A percentile compares a stretch with the other conserved stretches of the same genome.
Evolutionary conservation across 2,797 vertebrate genomes (phyloP).

Genomic region (Anolis apletophallus): DNA sequence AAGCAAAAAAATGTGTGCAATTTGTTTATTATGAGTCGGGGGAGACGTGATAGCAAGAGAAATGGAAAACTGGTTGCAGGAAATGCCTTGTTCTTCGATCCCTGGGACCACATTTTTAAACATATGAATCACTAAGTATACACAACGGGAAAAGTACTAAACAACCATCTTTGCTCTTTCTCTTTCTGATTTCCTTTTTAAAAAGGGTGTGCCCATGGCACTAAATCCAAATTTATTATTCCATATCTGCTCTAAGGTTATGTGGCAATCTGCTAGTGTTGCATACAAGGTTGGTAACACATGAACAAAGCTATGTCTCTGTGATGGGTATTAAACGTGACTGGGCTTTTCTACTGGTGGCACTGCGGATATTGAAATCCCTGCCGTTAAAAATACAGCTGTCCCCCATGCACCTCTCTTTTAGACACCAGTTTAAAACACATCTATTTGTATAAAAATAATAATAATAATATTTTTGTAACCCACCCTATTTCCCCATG

Average conservation of each 20-base stretch:
- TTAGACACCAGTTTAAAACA: no score
- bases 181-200: constrained; percentile 1
- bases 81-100: constrained; percentile 16
- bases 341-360: no score
- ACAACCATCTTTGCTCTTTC: background rate
- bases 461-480: no score
- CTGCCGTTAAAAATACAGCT: no score
- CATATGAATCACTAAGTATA: constrained; percentile 8
- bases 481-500: no score
- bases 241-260: background rate
- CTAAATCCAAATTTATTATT: background rate
- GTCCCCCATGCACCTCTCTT: no score
- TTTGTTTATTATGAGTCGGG: background rate
- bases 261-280: no score
- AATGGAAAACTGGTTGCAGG: constrained; percentile 1
- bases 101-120: constrained; percentile 1
- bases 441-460: no score
- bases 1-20: background rate
- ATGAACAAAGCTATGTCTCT: background rate
- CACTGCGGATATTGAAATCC: no score
- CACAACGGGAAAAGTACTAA: constrained; percentile 5
- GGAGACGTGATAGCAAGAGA: background rate
- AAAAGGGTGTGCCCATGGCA: background rate
- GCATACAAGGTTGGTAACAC: no score
- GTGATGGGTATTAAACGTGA: background rate